Conservation (phyloP, 2,797 vertebrate species). For the Clarias platycephalus region DNA sequence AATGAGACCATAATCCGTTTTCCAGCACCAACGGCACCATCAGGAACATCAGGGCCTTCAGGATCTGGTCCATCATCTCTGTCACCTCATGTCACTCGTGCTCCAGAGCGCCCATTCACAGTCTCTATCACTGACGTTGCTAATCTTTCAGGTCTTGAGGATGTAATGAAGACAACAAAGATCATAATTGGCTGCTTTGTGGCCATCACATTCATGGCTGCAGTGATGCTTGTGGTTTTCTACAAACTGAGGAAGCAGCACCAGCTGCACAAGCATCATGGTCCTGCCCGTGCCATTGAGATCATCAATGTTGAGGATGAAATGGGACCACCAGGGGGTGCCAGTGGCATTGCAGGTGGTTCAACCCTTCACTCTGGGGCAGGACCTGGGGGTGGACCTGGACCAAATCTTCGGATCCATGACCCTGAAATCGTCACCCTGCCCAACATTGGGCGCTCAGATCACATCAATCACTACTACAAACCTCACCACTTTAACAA, state of each 20-base stretch:
- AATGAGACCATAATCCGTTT: slow-evolving; percentile 80
- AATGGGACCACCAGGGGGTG: slow-evolving; percentile 74
- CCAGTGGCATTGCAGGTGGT: slow-evolving; percentile 76
- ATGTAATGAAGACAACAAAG: slow-evolving; percentile 96
- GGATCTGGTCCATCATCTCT: slow-evolving; percentile 79
- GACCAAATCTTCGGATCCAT: slow-evolving; percentile 70
- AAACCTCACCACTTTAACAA: slow-evolving; percentile 90
- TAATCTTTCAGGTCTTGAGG: slow-evolving; percentile 86
- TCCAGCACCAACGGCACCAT: slow-evolving; percentile 63
- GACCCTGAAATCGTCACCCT: slow-evolving; percentile 83
- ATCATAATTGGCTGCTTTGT: slow-evolving; percentile 98
- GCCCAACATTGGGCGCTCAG: slow-evolving; percentile 84
- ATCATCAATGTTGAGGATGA: slow-evolving; percentile 96
- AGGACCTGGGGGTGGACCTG: slow-evolving; percentile 51
- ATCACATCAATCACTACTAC: slow-evolving; percentile 91
- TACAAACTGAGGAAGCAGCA: slow-evolving; percentile 94
- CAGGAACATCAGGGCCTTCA: slow-evolving; percentile 59
- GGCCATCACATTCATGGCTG: slow-evolving; percentile 95
- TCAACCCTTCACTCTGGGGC: slow-evolving; percentile 71
- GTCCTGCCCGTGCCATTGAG: slow-evolving; percentile 88
- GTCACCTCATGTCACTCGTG: slow-evolving; percentile 77
- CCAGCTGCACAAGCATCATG: slow-evolving; percentile 93
- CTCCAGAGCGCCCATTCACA: slow-evolving; percentile 78
- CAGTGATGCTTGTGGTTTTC: slow-evolving; percentile 93
- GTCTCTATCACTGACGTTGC: slow-evolving; percentile 85